Base-by-base conservation (phyloP, 2,113 vertebrate species). In the Oncorhynchus masou region DNA sequence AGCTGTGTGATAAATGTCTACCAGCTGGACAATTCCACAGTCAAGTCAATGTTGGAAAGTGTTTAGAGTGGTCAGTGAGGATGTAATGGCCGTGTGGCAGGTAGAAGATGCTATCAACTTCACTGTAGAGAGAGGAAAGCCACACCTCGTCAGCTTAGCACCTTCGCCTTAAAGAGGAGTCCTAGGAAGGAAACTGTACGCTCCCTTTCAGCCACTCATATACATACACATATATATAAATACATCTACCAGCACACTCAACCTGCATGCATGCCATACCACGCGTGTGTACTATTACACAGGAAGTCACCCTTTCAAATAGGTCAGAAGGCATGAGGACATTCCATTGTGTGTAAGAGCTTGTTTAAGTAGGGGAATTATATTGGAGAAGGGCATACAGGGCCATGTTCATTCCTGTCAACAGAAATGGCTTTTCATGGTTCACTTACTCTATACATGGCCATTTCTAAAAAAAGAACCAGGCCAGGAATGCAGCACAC, bases 1-100 rank as follows among this genome's bases (percentile, higher is more conserved):
- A 67, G 65, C 15, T 13, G 1, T 29, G 27, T 31, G 65, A 67
- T 67, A 16, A 67, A 67, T 31, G 65, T 31, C 15, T 15, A 67
- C 65, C 65, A 67, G 65, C 27, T 67, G 65, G 65, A 67, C 27
- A 67, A 24, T 67, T 67, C 27, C 16, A 67, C 65, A 31, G 65
- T 31, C 65, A 67, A 67, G 65, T 67, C 65, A 25, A 67, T 67
- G 65, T 67, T 27, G 65, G 65, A 67, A 67, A 67, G 65, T 31
- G 65, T 31, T 67, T 67, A 31, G 25, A 16, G 65, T 67, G 65
- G 15, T 67, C 15, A 1, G 27, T 29, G 27, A 15, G 65, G 65
- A 29, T 67, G 25, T 31, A 67, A 13, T 66, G 22, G 64, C 22
- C 13, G 3, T 13, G 24, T 12, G 25, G 7, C 27, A 16, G 12